Evolutionary conservation across 92 coral and sea anemone genomes (phyloP), one percentile per base, ranked within the genome.

Genomic region (Actinostola sp.): DNA sequence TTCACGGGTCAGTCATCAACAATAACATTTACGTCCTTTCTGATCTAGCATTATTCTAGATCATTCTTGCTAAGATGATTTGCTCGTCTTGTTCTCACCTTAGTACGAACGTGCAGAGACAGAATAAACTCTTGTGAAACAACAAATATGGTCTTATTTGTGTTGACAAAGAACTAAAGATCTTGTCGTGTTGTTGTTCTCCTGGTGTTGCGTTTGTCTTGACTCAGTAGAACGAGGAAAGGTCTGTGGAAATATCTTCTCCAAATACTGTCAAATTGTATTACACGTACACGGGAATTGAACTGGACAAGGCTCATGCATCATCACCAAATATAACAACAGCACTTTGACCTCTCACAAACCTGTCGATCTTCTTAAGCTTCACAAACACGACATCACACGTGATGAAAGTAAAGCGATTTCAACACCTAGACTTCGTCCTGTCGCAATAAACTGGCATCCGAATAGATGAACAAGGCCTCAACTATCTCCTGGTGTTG

Each of bases 331-430:
- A 68, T 52, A 68, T 68, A 65, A 65, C 24, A 51, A 32, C 21
- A 50, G 62, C 48, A 50, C 74, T 68, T 68, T 68, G 74, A 57
- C 63, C 74, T 48, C 74, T n/a, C 61, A 20, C 29, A 68, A 49
- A 50, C 48, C 31, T 30, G 31, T 46, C n/a, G n/a, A n/a, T n/a
- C n/a, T n/a, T n/a, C n/a, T n/a, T n/a, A n/a, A n/a, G n/a, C 63
- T 27, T 4, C 63, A 49, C 58, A 27, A 30, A 30, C 60, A 67
- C 72, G 12, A 12, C 35, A 30, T 10, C 49, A 68, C 74, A 68
- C 62, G 74, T 68, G 74, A 68, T 44, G 74, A 52, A 19, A 33
- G 17, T 62, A 11, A 1, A 42, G 41, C 62, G 74, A 68, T 68
- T 68, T 68, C 74, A 24, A 51, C 74, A 68, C 42, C 62, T 27